Evolutionary conservation across 1,140 invertebrate genomes (phyloP).

Genomic region (Glossosoma conforme): DNA sequence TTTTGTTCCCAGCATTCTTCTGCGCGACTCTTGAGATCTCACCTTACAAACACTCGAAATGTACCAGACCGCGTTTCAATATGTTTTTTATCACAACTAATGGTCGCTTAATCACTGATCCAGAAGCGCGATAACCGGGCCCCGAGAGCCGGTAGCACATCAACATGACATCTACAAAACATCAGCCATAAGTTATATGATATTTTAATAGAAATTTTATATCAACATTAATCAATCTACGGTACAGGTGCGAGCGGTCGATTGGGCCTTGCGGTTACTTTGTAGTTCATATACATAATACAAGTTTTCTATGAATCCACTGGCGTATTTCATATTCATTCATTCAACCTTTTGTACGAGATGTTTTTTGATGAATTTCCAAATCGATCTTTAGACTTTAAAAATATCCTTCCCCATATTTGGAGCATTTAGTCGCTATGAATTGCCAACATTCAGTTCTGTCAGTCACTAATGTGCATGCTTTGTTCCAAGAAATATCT

Average conservation of each 20-base stretch:
- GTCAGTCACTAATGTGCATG: no score
- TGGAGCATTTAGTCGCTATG: no score
- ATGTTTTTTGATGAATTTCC: no score
- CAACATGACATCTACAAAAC: constrained; percentile 18
- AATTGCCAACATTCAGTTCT: no score
- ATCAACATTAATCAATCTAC: constrained; percentile 9
- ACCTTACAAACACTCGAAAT: constrained; percentile 3
- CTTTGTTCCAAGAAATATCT: no score
- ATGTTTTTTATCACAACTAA: constrained; percentile 23
- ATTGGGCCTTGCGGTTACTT: not conserved
- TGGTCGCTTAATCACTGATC: constrained; percentile 21
- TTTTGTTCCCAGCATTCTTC: constrained; percentile 10
- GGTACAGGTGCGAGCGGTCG: constrained; percentile 11
- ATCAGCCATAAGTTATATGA: constrained; percentile 5
- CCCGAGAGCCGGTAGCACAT: constrained; percentile 22
- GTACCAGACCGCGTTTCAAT: constrained; percentile 1
- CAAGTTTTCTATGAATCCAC: no score
- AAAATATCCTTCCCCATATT: no score
- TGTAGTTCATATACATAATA: no score
- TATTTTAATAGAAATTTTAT: constrained; percentile 12
- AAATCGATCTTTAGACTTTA: no score
- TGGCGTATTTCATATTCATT: no score
- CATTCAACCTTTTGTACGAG: no score
- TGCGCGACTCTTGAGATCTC: constrained; percentile 3
- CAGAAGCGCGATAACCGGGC: constrained; percentile 20